Evolutionary conservation across 2,888 invertebrate species (phyloP).

Genomic region (Synanthedon andrenaeformis): DNA sequence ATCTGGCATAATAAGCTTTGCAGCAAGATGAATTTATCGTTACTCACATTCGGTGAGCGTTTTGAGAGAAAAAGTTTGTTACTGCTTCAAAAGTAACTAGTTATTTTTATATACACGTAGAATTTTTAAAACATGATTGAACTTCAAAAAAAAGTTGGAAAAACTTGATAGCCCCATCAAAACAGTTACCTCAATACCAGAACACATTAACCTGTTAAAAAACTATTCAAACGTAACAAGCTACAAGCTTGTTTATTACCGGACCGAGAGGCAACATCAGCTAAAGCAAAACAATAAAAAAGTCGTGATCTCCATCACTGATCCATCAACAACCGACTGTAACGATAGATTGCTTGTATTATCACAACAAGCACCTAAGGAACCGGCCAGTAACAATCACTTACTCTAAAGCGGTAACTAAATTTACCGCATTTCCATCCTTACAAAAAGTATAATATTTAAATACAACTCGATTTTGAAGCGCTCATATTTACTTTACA

Average conservation of each 20-base stretch:
- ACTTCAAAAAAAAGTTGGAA: too few species aligned
- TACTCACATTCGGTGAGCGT: too few species aligned
- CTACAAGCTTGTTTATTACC: slow-evolving; percentile 29
- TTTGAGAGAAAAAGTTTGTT: too few species aligned
- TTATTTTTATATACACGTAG: too few species aligned
- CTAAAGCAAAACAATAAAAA: slow-evolving; percentile 55
- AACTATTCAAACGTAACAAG: slow-evolving; percentile 57
- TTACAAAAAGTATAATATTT: not conserved
- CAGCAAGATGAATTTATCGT: too few species aligned
- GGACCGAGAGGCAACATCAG: slow-evolving; percentile 44
- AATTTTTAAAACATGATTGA: too few species aligned
- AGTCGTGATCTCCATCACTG: slow-evolving; percentile 62
- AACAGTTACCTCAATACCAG: too few species aligned
- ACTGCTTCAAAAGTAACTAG: too few species aligned
- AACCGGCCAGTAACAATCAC: slow-evolving; percentile 37
- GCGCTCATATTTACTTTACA: slow-evolving; percentile 26
- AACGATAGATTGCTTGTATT: slow-evolving; percentile 61
- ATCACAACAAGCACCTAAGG: slow-evolving; percentile 49
- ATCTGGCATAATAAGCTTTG: too few species aligned
- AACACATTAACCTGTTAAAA: slow-evolving; percentile 43
- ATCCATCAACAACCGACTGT: slow-evolving; percentile 53
- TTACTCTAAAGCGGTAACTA: slow-evolving; percentile 28
- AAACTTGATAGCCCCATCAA: too few species aligned
- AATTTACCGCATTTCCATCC: slow-evolving; percentile 15
- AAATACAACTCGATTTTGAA: slow-evolving; percentile 28